Evolutionary conservation across 92 coral and sea anemone species (phyloP).

Genomic region (Pocillopora grandis): DNA sequence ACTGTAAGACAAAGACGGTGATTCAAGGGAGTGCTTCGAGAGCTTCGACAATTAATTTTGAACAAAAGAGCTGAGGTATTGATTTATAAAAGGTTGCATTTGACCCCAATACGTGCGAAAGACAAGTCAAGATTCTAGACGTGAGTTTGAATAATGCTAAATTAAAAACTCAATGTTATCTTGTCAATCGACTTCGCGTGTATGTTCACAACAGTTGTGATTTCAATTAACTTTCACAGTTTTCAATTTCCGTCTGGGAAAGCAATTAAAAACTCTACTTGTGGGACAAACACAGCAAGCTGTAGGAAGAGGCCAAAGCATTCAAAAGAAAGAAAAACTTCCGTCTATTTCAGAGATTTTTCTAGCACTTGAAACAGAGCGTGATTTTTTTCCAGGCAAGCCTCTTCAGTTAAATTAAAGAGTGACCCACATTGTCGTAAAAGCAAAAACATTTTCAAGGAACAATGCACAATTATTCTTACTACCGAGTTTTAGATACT

Average conservation of each 20-base stretch:
- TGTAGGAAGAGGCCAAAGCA: neutral
- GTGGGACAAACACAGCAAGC: constrained; percentile 1
- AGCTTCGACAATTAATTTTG: neutral
- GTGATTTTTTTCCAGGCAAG: neutral
- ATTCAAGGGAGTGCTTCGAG: neutral
- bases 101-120: neutral
- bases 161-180: neutral
- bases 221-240: constrained; percentile 11
- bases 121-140: neutral
- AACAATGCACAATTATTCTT: neutral
- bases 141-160: neutral
- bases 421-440: neutral
- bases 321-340: constrained; percentile 23
- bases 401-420: neutral
- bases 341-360: neutral
- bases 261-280: constrained; percentile 14
- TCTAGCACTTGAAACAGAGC: neutral
- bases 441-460: neutral
- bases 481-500: neutral
- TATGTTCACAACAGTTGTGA: neutral
- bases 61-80: neutral
- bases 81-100: neutral
- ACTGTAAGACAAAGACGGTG: neutral
- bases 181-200: constrained; percentile 1
- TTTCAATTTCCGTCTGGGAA: neutral